Conservation (phyloP, 2,888 invertebrate species). For the Ichneumon xanthorius region DNA sequence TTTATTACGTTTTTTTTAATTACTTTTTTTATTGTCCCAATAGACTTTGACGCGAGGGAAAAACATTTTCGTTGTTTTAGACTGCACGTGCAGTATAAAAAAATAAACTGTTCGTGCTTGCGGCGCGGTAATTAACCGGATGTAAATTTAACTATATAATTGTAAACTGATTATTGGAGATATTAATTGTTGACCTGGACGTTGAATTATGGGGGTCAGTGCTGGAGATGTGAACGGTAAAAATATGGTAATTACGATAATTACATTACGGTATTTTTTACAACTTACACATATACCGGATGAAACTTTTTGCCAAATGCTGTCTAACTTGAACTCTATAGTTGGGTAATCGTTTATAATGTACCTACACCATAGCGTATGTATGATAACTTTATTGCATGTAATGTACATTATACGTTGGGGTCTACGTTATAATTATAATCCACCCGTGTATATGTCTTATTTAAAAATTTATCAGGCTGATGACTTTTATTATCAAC, state of each 20-base stretch:
- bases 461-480: no score
- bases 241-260: no score
- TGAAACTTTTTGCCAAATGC: background rate
- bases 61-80: background rate
- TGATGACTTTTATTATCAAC: background rate
- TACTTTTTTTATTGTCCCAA: background rate
- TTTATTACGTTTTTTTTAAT: background rate
- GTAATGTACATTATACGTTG: background rate
- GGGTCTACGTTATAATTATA: background rate
- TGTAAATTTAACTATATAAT: background rate
- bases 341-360: background rate
- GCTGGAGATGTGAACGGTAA: no score
- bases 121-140: background rate
- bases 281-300: background rate
- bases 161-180: background rate
- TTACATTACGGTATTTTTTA: no score
- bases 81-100: background rate
- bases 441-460: background rate
- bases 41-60: background rate
- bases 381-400: constrained; percentile 1
- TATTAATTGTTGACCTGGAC: background rate
- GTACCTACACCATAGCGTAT: background rate
- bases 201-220: no score
- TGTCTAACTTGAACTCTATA: background rate
- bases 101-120: background rate